Evolutionary conservation across 1,140 invertebrate genomes (phyloP).

Genomic region (Camponotus vicinus): DNA sequence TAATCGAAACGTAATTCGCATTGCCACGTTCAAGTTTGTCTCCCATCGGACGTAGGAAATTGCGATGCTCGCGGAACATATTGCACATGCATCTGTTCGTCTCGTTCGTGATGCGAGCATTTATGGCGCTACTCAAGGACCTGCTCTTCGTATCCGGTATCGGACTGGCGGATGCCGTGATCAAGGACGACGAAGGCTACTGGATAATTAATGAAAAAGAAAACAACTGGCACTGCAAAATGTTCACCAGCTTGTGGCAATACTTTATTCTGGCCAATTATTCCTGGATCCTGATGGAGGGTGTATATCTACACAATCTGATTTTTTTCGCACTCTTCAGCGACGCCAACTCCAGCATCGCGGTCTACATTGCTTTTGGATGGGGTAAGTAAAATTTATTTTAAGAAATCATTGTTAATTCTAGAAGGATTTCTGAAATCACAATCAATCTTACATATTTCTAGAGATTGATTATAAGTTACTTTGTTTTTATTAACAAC

Average conservation of each 20-base stretch:
- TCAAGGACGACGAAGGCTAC: conserved; percentile 81
- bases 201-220: conserved; percentile 80
- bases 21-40: conserved; percentile 71
- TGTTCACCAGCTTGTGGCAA: conserved; percentile 89
- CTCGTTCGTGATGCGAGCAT: conserved; percentile 89
- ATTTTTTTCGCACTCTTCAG: conserved; percentile 92
- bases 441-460: not conserved
- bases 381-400: conserved; percentile 89
- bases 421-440: not conserved
- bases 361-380: conserved; percentile 89
- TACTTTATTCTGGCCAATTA: conserved; percentile 93
- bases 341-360: conserved; percentile 89
- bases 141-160: conserved; percentile 88
- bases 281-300: conserved; percentile 94
- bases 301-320: conserved; percentile 93
- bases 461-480: not conserved
- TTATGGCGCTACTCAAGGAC: conserved; percentile 88
- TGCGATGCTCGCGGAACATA: conserved; percentile 90
- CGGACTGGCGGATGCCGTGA: conserved; percentile 84
- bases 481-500: not conserved
- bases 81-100: conserved; percentile 91
- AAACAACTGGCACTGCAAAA: conserved; percentile 91
- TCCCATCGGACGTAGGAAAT: conserved; percentile 86
- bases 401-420: not conserved
- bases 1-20: conserved; percentile 36